Percentiles rank a stretch among this genome's conserved stretches.
These are phyloP conservation scores for Miniopterus natalensis DNA, from an alignment of 2,113 vertebrate genomes.

Conservation along the genomic window DNA sequence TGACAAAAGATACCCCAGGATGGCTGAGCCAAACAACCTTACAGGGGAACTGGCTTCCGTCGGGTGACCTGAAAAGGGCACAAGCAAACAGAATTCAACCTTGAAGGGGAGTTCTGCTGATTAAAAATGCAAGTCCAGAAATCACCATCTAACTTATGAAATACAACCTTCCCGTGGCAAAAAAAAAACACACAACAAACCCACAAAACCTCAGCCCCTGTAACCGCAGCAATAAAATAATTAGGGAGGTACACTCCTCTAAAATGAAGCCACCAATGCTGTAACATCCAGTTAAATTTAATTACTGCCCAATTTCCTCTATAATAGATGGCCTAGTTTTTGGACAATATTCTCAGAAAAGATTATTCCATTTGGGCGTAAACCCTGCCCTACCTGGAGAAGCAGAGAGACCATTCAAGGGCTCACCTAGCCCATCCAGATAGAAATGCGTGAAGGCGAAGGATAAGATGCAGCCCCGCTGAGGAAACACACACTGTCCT, in stretches of 20 bases:
- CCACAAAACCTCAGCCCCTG: not conserved
- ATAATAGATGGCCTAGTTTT: constrained; percentile 83
- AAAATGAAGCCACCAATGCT: constrained; percentile 68
- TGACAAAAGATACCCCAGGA: not conserved
- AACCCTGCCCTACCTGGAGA: constrained; percentile 75
- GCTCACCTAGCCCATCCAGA: constrained; percentile 62
- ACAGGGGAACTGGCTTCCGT: not conserved
- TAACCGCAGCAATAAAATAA: constrained; percentile 74
- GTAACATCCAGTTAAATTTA: constrained; percentile 80
- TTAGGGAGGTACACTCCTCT: constrained; percentile 56
- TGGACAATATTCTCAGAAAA: constrained; percentile 77
- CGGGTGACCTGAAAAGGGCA: not conserved
- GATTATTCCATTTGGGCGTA: constrained; percentile 44
- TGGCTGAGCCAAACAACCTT: not conserved
- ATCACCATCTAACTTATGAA: constrained; percentile 69
- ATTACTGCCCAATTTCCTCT: constrained; percentile 81
- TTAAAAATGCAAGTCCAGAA: constrained; percentile 62
- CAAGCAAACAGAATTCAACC: not conserved
- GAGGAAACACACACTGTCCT: not conserved
- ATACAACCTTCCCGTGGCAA: not conserved
- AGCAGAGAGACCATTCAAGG: constrained; percentile 64
- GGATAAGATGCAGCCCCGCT: constrained; percentile 15
- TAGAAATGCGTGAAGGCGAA: not conserved
- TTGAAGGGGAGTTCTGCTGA: not conserved
- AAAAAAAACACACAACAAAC: not conserved